A percentile compares a stretch with the other conserved stretches of the same genome.
Conservation (phyloP, 2,113 vertebrate species). For the Polyodon spathula region DNA sequence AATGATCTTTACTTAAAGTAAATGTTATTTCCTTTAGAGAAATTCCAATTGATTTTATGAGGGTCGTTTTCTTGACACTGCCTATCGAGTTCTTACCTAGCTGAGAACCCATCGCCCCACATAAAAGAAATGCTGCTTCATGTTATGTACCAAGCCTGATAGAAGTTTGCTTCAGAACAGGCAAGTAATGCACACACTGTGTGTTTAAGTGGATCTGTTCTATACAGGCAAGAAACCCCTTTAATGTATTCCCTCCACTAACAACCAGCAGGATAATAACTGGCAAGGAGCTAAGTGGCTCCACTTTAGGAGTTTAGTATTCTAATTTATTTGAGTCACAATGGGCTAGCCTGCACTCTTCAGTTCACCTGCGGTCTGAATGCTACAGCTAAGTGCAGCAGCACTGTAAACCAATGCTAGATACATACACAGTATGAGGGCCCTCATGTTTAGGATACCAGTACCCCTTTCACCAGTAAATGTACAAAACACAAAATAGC, state of each 20-base stretch:
- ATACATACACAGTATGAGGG: too few species aligned
- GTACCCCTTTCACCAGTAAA: too few species aligned
- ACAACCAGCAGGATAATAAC: neutral
- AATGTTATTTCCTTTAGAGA: too few species aligned
- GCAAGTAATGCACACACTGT: neutral
- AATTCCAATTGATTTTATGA: too few species aligned
- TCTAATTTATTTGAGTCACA: neutral
- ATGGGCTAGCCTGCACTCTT: neutral
- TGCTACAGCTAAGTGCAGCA: too few species aligned
- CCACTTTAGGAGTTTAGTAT: neutral
- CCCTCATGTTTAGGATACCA: too few species aligned
- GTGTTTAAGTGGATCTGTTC: neutral
- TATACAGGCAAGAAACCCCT: neutral
- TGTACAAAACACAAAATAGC: too few species aligned
- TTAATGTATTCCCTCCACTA: neutral
- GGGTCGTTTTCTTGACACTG: too few species aligned
- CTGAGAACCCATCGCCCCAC: neutral
- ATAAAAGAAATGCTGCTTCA: neutral
- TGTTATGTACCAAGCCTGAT: neutral
- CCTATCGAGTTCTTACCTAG: neutral
- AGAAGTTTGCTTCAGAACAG: neutral
- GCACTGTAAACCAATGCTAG: too few species aligned
- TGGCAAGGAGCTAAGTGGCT: too few species aligned
- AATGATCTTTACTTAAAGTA: too few species aligned
- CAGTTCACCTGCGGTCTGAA: neutral